Conservation (phyloP, 2,113 vertebrate species). For the Rhipidura dahli region DNA sequence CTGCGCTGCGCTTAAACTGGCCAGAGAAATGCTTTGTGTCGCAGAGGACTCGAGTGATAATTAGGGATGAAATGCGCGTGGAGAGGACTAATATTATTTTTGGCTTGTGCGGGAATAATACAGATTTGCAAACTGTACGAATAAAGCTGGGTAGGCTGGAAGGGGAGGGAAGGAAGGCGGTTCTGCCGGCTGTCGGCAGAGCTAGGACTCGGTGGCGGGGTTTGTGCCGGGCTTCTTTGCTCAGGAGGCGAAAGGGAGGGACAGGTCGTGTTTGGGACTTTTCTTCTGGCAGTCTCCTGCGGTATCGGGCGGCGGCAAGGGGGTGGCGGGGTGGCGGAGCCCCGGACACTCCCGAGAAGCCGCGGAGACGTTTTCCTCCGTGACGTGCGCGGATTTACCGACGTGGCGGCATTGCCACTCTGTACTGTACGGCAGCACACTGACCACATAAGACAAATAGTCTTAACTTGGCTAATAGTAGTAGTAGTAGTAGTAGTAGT, state of each 20-base stretch:
- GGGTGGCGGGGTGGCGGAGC: rapidly evolving
- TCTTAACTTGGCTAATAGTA: background rate
- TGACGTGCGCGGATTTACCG: background rate
- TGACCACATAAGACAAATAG: background rate
- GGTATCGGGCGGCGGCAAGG: background rate
- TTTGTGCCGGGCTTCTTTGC: background rate
- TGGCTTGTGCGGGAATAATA: slow-evolving; percentile 32
- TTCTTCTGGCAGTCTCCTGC: background rate
- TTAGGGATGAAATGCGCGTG: slow-evolving; percentile 42
- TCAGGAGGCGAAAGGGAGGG: background rate
- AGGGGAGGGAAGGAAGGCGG: background rate
- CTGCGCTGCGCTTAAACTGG: background rate
- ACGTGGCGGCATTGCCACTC: background rate
- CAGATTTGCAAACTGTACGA: background rate
- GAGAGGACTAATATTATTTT: slow-evolving; percentile 54
- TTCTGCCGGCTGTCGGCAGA: background rate
- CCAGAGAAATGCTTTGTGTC: background rate
- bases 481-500: background rate
- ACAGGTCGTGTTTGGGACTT: no score
- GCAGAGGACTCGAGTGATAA: slow-evolving; percentile 47
- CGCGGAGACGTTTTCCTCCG: background rate
- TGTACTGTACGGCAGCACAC: background rate
- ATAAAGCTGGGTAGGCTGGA: background rate
- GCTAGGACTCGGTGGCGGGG: rapidly evolving
- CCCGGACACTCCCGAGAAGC: background rate